Percentiles rank a stretch among this genome's conserved stretches.
Conservation (phyloP, 2,888 invertebrate species). For the Cheilosia vulpina region DNA sequence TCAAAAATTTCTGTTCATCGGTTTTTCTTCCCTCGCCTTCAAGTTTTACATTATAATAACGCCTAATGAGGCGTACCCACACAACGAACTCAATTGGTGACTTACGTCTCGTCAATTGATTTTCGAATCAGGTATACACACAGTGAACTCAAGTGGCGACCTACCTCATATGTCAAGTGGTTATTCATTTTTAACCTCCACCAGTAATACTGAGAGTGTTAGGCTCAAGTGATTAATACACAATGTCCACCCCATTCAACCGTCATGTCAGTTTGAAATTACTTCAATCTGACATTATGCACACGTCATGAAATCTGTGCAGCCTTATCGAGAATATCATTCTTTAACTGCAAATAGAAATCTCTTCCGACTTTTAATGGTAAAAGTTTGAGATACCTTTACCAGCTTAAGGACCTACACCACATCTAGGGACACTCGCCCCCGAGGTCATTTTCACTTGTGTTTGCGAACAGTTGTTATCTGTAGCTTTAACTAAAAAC, state of each 20-base stretch:
- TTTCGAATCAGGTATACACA: neutral
- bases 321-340: conserved; percentile 37
- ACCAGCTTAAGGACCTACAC: conserved; percentile 3
- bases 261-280: neutral
- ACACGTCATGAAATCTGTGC: conserved; percentile 32
- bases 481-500: neutral
- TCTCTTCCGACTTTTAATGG: neutral
- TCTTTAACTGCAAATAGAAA: neutral
- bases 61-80: neutral
- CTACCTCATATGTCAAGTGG: conserved; percentile 3
- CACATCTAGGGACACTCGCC: neutral
- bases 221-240: neutral
- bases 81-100: neutral
- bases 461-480: neutral
- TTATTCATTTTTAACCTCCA: neutral
- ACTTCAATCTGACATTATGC: conserved; percentile 12
- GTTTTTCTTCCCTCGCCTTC: neutral
- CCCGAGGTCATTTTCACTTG: neutral
- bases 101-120: neutral
- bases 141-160: neutral
- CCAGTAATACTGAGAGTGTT: neutral
- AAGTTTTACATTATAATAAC: neutral
- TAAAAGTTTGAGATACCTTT: neutral
- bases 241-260: neutral
- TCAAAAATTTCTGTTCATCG: no score